phyloP scores from a whole-genome alignment of 2,797 vertebrate species.

The Perodicticus potto region DNA sequence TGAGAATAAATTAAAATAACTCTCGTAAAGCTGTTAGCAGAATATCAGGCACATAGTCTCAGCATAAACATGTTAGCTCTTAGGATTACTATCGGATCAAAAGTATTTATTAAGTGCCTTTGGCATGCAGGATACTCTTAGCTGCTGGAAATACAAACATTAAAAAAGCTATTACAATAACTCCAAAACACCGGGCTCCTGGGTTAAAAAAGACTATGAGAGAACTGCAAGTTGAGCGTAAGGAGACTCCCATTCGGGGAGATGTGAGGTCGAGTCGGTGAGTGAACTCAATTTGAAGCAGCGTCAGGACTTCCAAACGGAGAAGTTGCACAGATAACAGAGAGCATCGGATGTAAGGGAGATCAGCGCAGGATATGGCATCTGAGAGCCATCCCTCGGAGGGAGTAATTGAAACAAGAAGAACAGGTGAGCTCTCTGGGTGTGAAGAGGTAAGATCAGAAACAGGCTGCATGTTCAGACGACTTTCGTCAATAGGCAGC shows the following conservation, averaged over 20 bases:
- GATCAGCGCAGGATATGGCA: background rate
- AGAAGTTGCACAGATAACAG: background rate
- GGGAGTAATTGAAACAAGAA: background rate
- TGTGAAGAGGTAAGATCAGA: background rate
- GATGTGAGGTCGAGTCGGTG: too few relatives aligned
- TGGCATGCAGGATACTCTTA: background rate
- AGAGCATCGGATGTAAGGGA: background rate
- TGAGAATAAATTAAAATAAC: background rate
- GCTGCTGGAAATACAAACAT: background rate
- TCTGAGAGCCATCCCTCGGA: background rate
- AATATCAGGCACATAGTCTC: background rate
- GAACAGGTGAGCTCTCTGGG: background rate
- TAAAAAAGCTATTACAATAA: background rate
- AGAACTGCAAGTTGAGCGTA: background rate
- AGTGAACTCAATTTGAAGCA: background rate
- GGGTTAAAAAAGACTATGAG: background rate
- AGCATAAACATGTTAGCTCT: background rate
- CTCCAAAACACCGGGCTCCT: background rate
- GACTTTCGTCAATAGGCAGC: background rate
- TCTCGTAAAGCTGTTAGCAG: background rate
- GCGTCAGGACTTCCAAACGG: background rate
- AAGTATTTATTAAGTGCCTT: constrained; percentile 1
- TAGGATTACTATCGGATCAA: background rate
- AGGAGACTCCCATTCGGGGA: background rate
- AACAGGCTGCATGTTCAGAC: background rate